Conservation (phyloP, 2,113 vertebrate species). For the Sinocyclocheilus rhinocerous region DNA sequence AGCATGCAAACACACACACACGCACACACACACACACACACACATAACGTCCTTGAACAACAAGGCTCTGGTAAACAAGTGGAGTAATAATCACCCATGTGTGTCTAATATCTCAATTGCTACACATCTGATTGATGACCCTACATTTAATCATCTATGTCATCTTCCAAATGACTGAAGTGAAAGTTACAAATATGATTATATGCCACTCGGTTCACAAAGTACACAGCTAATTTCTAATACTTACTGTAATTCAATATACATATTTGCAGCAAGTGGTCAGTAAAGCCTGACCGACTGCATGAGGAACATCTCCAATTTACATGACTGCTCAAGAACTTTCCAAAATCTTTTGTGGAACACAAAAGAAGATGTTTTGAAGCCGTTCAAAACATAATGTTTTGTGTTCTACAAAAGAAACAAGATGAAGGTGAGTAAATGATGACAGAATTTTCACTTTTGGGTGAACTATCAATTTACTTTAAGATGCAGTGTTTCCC, state of each 20-base stretch:
- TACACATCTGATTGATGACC: background rate
- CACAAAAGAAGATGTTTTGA: no score
- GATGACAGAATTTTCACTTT: background rate
- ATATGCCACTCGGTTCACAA: background rate
- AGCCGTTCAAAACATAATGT: no score
- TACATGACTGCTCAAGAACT: background rate
- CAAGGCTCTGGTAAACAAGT: background rate
- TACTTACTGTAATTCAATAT: background rate
- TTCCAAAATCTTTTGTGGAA: no score
- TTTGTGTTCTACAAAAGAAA: background rate
- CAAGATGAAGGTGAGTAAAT: background rate
- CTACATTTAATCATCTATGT: background rate
- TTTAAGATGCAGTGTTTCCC: no score
- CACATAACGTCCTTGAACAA: no score
- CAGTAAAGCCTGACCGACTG: background rate
- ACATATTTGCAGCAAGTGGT: background rate
- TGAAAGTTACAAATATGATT: slow-evolving; percentile 6
- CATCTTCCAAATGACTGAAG: background rate
- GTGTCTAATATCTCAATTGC: background rate
- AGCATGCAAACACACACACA: no score
- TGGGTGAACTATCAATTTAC: background rate
- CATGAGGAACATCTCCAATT: background rate
- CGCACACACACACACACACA: no score
- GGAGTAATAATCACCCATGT: background rate
- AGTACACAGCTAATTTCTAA: background rate